Evolutionary conservation across 2,113 vertebrate genomes (phyloP).

Genomic region (Tretioscincus oriximinensis): DNA sequence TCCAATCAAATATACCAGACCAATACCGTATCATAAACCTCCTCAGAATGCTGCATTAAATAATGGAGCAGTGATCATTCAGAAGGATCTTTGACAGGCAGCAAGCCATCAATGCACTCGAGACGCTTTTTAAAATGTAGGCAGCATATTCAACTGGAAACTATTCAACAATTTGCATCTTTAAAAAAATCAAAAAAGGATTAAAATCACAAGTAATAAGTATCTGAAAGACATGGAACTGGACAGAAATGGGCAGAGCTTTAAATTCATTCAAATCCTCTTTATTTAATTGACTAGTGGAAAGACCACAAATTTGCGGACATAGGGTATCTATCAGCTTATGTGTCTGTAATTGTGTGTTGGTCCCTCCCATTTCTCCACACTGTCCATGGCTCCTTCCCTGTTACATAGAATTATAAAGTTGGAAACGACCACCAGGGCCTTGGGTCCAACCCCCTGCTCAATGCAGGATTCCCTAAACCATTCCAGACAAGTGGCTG

Average conservation of each 20-base stretch:
- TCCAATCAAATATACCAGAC: neutral
- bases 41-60: neutral
- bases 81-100: neutral
- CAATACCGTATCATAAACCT: neutral
- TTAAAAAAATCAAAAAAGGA: conserved; percentile 16
- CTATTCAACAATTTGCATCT: conserved; percentile 5
- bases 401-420: too few relatives aligned
- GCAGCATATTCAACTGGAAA: neutral
- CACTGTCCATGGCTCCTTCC: too few relatives aligned
- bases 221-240: neutral
- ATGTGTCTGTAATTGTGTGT: too few relatives aligned
- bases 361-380: too few relatives aligned
- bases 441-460: too few relatives aligned
- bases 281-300: conserved; percentile 2
- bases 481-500: too few relatives aligned
- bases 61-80: neutral
- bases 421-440: too few relatives aligned
- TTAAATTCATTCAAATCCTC: neutral
- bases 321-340: too few relatives aligned
- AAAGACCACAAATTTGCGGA: too few relatives aligned
- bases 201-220: neutral
- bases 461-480: too few relatives aligned
- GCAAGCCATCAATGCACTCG: neutral
- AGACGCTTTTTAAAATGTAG: conserved; percentile 3
- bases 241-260: neutral